phyloP scores from a whole-genome alignment of 2,888 invertebrate species.

The Cheilosia vulpina region DNA sequence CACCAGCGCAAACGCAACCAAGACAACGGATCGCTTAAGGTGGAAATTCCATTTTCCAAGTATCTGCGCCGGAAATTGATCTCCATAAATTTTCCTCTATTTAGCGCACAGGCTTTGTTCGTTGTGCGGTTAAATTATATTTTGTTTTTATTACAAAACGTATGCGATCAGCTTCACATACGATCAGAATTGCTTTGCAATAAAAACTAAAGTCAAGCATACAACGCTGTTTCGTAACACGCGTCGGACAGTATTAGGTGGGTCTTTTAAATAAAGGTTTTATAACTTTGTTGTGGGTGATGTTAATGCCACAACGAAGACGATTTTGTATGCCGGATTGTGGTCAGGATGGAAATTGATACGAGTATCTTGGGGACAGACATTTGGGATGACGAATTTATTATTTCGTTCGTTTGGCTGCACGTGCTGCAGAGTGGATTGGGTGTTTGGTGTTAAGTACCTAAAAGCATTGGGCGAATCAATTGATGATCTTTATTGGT shows the following conservation, averaged over 20 bases:
- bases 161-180: slow-evolving; percentile 6
- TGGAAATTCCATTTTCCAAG: slow-evolving; percentile 59
- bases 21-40: slow-evolving; percentile 10
- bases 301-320: slow-evolving; percentile 20
- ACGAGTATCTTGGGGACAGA: background rate
- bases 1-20: background rate
- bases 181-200: slow-evolving; percentile 17
- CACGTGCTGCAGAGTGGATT: background rate
- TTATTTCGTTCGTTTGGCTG: background rate
- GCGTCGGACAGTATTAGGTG: background rate
- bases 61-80: slow-evolving; percentile 68
- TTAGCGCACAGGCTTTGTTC: slow-evolving; percentile 15
- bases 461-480: background rate
- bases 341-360: background rate
- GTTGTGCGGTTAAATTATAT: slow-evolving; percentile 30
- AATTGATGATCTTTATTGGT: background rate
- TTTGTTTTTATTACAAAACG: slow-evolving; percentile 14
- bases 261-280: slow-evolving; percentile 32
- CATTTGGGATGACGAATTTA: background rate
- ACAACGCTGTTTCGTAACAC: slow-evolving; percentile 22
- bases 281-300: slow-evolving; percentile 59
- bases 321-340: background rate
- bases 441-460: background rate
- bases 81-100: slow-evolving; percentile 29
- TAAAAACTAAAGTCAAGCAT: slow-evolving; percentile 6